Evolutionary conservation across 1,140 invertebrate species (phyloP), one percentile per base, ranked within the genome.

Genomic region (Drosophila pandora): DNA sequence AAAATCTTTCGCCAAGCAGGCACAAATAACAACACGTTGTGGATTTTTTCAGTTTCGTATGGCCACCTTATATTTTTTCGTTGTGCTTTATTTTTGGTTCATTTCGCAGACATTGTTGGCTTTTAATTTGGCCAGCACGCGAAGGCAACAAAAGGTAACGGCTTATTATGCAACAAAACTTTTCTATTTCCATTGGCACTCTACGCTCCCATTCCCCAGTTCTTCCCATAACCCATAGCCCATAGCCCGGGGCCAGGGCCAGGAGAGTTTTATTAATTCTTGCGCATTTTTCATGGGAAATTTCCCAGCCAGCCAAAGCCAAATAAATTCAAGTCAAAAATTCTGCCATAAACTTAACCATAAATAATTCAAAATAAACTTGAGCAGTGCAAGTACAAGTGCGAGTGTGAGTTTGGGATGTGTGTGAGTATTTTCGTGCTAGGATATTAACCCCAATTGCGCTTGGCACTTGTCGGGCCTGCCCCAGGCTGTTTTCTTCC

Each of bases 361-460:
- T 88, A 88, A 88, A 88, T 88, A 88, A 88, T 88, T 88, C 76
- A 88, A 79, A 88, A 82, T 76, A 88, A 55, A 77, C 64, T 60
- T 59, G 47, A 59, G 48, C 49, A 57, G 28, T 54, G 49, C 41
- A 21, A 53, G 30, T 57, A 28, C 39, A 22, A 63, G 58, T 80
- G 45, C 74, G 58, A 39, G 59, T 76, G 56, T 59, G 32, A 10
- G 32, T 32, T 2, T 32, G 34, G 34, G 34, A 37, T 10, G 34
- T 37, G 34, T 59, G 49, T 17, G 74, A 48, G 67, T 79, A 85
- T 87, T 79, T 82, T 76, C 79, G 68, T 83, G 83, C 83, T 73
- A 83, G 83, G 83, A 88, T 88, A 88, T 88, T 88, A 88, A 88
- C 83, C 83, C 83, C 83, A 88, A 88, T 88, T 83, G 83, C 68